Base-by-base conservation (phyloP, 2,797 vertebrate genomes). In the Parauchenoglanis ngamensis region DNA sequence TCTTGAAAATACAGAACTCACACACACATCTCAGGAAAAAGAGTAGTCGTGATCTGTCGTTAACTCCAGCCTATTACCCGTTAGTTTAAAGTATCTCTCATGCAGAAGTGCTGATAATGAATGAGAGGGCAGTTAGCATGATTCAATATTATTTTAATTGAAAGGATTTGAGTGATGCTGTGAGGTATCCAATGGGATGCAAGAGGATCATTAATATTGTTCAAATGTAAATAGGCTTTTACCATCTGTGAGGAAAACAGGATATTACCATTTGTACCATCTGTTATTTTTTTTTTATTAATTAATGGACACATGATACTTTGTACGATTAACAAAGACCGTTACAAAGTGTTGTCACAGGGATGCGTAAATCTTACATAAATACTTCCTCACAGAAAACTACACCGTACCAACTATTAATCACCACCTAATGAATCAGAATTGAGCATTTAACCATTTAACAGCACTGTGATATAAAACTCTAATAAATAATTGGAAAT, bases 31-130 rank as follows among this genome's bases (percentile, higher is more conserved):
- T 86, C 75, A 25, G 19, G n/a, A 11, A 77, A 19, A 72, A n/a
- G n/a, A 61, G 17, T 35, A n/a, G 54, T 72, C 11, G 11, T 72
- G 63, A 46, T 79, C 8, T 2, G n/a, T 67, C 15, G 10, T 52
- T 67, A 83, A 83, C 57, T 61, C 12, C 23, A 2, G 35, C 6
- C 4, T 44, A 46, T 80, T 25, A 57, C 54, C 40, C 8, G 8
- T 35, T n/a, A 54, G 15, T 19, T 15, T 79, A 35, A 59, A 63
- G 35, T 44, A 5, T 52, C 80, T 67, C 61, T 83, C 7, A 25
- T 68, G 44, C 46, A 83, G n/a, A n/a, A 4, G 35, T 46, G 31
- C 79, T 81, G 57, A 82, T 82, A 65, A 80, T 46, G 25, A 40
- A 65, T 6, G 25, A 82, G n/a, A 3, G 61, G 61, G 15, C 7